These are phyloP conservation scores for Stratiomys singularior DNA, from an alignment of 2,888 invertebrate genomes.

Conservation along the genomic window DNA sequence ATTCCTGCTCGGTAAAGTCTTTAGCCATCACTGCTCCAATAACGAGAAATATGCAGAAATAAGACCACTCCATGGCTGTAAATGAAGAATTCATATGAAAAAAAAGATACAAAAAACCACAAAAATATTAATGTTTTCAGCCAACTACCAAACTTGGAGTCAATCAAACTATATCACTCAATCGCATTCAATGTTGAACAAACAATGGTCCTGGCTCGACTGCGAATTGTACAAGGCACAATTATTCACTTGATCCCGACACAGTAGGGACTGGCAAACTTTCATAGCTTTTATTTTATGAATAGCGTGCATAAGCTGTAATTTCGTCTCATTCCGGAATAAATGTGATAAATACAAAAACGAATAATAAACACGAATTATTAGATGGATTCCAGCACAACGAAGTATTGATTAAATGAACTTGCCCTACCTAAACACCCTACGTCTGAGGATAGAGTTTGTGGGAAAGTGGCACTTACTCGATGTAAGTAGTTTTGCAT, in stretches of 20 bases:
- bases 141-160: no score
- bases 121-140: no score
- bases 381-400: conserved; percentile 23
- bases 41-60: neutral
- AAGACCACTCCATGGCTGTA: conserved; percentile 24
- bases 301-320: neutral
- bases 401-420: conserved; percentile 35
- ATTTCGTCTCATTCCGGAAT: no score
- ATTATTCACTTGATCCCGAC: neutral
- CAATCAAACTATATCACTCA: neutral
- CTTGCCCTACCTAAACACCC: conserved; percentile 21
- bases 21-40: conserved; percentile 22
- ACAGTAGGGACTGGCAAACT: neutral
- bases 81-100: neutral
- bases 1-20: conserved; percentile 18
- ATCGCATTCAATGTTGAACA: neutral
- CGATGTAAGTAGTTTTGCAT: no score
- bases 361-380: conserved; percentile 28
- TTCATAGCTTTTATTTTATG: neutral
- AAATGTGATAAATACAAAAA: neutral
- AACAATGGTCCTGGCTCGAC: neutral
- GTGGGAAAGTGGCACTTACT: no score
- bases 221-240: neutral
- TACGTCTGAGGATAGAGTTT: neutral
- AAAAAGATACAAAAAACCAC: neutral